Percentiles rank a stretch among this genome's conserved stretches.
These are phyloP conservation scores for Sylvicola fuscatus DNA, from an alignment of 2,888 invertebrate species.

Conservation along the genomic window DNA sequence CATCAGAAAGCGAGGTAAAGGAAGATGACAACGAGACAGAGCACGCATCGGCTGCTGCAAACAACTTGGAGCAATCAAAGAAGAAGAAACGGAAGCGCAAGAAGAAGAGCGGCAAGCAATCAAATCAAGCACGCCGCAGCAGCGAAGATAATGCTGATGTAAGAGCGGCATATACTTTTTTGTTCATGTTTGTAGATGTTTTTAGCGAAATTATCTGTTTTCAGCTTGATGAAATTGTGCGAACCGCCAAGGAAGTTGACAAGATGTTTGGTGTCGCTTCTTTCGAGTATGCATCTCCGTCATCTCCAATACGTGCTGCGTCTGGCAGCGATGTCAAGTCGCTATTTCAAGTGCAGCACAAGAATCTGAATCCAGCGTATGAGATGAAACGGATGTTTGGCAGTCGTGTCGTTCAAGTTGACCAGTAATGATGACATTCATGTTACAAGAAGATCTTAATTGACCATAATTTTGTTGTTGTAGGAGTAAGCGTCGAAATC, in stretches of 20 bases:
- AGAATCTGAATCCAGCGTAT: conserved; percentile 57
- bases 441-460: too few species aligned
- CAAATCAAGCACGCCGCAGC: conserved; percentile 28
- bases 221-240: conserved; percentile 42
- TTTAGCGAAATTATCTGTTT: conserved; percentile 2
- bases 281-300: neutral
- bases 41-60: conserved; percentile 31
- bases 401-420: conserved; percentile 50
- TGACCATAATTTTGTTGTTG: too few species aligned
- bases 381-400: conserved; percentile 68
- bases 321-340: conserved; percentile 19
- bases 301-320: conserved; percentile 10
- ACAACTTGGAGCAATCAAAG: conserved; percentile 27
- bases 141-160: conserved; percentile 44
- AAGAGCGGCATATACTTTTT: conserved; percentile 10
- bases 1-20: conserved; percentile 47
- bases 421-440: too few species aligned
- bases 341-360: conserved; percentile 41
- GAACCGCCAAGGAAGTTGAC: conserved; percentile 43
- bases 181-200: too few species aligned
- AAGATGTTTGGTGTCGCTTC: conserved; percentile 38
- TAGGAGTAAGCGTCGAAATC: conserved; percentile 32
- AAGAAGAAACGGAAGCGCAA: conserved; percentile 42
- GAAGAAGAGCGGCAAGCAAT: conserved; percentile 34
- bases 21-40: conserved; percentile 45